Conservation (phyloP, 2,888 invertebrate species). For the Crossocerus cetratus region DNA sequence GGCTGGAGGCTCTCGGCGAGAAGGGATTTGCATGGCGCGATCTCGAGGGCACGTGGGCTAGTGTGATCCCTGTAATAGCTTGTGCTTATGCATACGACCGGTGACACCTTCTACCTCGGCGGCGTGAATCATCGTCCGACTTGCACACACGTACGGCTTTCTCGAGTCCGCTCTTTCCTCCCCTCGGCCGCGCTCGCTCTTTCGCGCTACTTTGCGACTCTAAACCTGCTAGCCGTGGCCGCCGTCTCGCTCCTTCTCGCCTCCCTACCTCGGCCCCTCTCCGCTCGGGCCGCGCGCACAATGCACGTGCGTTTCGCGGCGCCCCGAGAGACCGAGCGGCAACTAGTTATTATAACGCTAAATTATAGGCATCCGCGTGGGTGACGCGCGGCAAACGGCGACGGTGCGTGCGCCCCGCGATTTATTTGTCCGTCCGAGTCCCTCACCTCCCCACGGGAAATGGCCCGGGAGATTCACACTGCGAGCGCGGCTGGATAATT, state of each 20-base stretch:
- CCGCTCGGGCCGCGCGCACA: constrained; percentile 48
- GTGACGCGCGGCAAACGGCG: constrained; percentile 50
- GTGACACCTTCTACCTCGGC: constrained; percentile 71
- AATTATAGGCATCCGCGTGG: constrained; percentile 60
- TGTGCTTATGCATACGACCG: constrained; percentile 70
- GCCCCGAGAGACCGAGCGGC: constrained; percentile 39
- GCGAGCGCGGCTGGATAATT: constrained; percentile 26
- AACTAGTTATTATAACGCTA: constrained; percentile 65
- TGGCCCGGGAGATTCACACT: constrained; percentile 41
- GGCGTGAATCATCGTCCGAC: constrained; percentile 68
- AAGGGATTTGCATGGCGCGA: constrained; percentile 53
- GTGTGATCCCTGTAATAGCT: constrained; percentile 63
- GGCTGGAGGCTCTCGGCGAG: constrained; percentile 15
- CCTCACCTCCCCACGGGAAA: constrained; percentile 35
- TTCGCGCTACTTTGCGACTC: constrained; percentile 9
- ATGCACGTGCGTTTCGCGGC: constrained; percentile 39
- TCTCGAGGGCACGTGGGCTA: constrained; percentile 57
- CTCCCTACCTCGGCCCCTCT: not conserved
- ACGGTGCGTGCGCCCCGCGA: constrained; percentile 47
- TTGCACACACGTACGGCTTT: constrained; percentile 59
- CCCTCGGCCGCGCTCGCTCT: constrained; percentile 18
- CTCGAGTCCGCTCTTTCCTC: constrained; percentile 1
- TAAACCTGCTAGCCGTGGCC: constrained; percentile 20
- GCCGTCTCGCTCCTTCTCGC: constrained; percentile 14
- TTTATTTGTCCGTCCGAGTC: constrained; percentile 44